Conservation (phyloP, 2,113 vertebrate species). For the Emydocephalus ijimae region DNA sequence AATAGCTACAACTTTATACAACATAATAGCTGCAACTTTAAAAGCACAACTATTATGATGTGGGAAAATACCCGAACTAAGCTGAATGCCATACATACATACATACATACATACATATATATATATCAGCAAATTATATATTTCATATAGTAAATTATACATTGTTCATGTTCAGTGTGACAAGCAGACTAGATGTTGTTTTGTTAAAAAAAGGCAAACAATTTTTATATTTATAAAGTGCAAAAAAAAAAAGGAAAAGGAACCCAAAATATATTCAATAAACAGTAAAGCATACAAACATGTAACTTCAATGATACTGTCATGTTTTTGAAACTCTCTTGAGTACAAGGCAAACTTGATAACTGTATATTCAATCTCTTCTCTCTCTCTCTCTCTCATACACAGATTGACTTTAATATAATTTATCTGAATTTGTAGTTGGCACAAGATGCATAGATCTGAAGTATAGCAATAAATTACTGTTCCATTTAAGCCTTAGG, state of each 20-base stretch:
- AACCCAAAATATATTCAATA: slow-evolving; percentile 23
- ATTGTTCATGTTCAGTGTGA: slow-evolving; percentile 24
- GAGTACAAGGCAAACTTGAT: background rate
- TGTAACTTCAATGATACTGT: background rate
- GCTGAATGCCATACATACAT: no score
- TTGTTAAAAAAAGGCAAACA: slow-evolving; percentile 39
- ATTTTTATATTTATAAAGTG: slow-evolving; percentile 42
- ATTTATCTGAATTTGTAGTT: background rate
- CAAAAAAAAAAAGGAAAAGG: slow-evolving; percentile 23
- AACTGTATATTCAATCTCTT: background rate
- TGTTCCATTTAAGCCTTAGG: background rate
- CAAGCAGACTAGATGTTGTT: slow-evolving; percentile 26
- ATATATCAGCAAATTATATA: no score
- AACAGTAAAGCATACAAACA: slow-evolving; percentile 15
- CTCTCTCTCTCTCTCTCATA: background rate
- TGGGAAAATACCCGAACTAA: no score
- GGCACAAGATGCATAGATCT: slow-evolving; percentile 1
- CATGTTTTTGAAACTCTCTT: background rate
- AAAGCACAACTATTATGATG: no score
- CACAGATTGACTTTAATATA: slow-evolving; percentile 10
- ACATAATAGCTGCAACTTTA: no score
- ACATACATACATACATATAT: no score
- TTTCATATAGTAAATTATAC: slow-evolving; percentile 54
- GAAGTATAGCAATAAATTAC: background rate
- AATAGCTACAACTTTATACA: no score